Conservation (phyloP, 2,888 invertebrate genomes). For the Pterostichus madidus region DNA sequence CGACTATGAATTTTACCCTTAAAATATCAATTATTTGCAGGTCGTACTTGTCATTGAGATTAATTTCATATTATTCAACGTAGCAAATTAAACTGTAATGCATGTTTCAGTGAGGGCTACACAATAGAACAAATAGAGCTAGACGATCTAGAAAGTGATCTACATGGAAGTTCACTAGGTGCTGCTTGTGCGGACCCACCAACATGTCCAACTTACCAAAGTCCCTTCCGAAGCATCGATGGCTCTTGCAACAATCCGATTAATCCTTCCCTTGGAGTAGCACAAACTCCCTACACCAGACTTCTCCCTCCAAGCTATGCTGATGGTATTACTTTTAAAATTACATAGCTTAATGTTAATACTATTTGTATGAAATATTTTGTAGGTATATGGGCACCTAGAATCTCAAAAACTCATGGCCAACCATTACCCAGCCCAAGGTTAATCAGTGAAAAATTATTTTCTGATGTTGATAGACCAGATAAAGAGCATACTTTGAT, state of each 20-base stretch:
- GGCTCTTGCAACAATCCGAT: constrained; percentile 91
- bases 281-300: constrained; percentile 83
- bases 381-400: constrained; percentile 81
- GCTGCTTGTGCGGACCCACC: constrained; percentile 75
- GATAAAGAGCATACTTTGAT: constrained; percentile 83
- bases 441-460: constrained; percentile 82
- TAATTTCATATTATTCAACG: too few species aligned
- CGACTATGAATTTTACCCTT: too few species aligned
- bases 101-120: constrained; percentile 75
- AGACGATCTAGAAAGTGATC: constrained; percentile 76
- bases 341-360: background rate
- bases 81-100: too few species aligned
- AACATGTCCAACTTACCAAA: constrained; percentile 76
- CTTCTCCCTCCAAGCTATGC: constrained; percentile 84
- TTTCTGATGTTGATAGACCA: constrained; percentile 81
- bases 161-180: constrained; percentile 76
- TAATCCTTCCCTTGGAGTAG: constrained; percentile 86
- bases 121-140: constrained; percentile 77
- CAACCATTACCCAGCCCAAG: constrained; percentile 83
- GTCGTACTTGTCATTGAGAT: too few species aligned
- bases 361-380: background rate
- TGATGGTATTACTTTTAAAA: constrained; percentile 80
- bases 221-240: constrained; percentile 85
- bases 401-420: constrained; percentile 79
- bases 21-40: too few species aligned